phyloP scores from a whole-genome alignment of 2,888 invertebrate species.

The Clistopyga incitator region DNA sequence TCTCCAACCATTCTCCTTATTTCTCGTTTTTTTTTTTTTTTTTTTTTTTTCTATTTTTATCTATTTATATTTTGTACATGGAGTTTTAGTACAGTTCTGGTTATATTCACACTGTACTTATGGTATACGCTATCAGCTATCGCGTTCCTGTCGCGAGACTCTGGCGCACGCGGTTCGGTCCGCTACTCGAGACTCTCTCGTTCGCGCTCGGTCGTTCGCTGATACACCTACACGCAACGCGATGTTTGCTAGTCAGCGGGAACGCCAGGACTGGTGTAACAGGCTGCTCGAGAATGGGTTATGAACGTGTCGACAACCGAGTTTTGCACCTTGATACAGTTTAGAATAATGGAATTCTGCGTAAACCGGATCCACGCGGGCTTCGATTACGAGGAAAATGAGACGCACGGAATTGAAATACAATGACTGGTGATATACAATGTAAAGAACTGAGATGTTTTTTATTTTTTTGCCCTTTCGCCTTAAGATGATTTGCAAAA shows the following conservation, averaged over 20 bases:
- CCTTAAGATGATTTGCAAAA: no score
- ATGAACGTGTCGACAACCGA: conserved; percentile 63
- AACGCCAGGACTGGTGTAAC: conserved; percentile 65
- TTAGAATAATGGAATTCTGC: conserved; percentile 61
- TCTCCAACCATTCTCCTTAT: neutral
- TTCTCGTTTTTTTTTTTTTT: neutral
- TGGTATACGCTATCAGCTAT: conserved; percentile 61
- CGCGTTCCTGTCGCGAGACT: conserved; percentile 65
- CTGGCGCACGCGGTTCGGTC: conserved; percentile 52
- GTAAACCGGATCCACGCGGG: conserved; percentile 59
- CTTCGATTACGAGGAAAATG: conserved; percentile 51
- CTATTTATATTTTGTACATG: conserved; percentile 1
- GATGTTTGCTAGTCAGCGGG: conserved; percentile 47
- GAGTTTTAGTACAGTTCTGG: conserved; percentile 42
- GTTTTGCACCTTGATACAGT: conserved; percentile 54
- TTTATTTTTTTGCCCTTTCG: neutral
- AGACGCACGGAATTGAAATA: conserved; percentile 6
- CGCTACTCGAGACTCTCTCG: conserved; percentile 60
- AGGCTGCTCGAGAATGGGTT: conserved; percentile 62
- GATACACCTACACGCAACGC: conserved; percentile 73
- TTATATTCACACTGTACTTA: conserved; percentile 48
- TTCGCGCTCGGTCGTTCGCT: conserved; percentile 59
- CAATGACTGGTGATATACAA: neutral
- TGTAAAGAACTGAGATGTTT: neutral
- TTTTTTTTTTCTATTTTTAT: conserved; percentile 1